Base-by-base conservation (phyloP, 2,797 vertebrate species). In the Parauchenoglanis punctatus region DNA sequence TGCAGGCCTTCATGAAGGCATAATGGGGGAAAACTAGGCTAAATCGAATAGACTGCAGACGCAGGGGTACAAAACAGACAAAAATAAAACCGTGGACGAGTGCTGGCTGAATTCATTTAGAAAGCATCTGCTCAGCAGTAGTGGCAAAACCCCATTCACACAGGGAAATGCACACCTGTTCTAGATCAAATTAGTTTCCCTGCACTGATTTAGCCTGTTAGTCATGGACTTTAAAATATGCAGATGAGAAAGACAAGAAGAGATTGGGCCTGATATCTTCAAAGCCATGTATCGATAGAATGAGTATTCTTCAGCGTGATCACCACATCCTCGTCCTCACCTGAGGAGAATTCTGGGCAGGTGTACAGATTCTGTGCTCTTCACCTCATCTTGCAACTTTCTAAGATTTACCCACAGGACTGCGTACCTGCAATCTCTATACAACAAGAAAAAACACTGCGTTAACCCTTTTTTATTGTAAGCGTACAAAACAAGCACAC, bases 381-480 rank as follows among this genome's bases (percentile, higher is more conserved):
- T 80, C 77, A 40, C 15, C 17, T 44, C 12, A 2, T 81, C 6
- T n/a, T 44, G 35, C 35, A 61, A 81, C n/a, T 13, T 46, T 15
- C 35, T 7, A 63, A 63, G 13, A 86, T n/a, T 17, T 44, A 15
- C 31, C 54, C 54, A 68, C 20, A 81, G 1, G 35, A n/a, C 13
- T 65, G 17, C 8, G 7, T 10, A 56, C 52, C 52, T 78, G 31
- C 54, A 78, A 78, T 35, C 31, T 13, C 40, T 28, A 58, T 72
- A 52, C 72, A 61, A 81, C 46, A 83, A 68, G 52, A 87, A 20
- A 63, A 52, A 31, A 75, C 49, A 76, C 59, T 49, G 59, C 54
- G 89, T 86, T 81, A 80, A 85, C 11, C 6, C 35, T n/a, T 84
- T 85, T 91, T 90, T 89, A 86, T 90, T 92, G 78, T 88, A 83